Conservation (phyloP, 2,797 vertebrate genomes). For the Nannoperca australis region DNA sequence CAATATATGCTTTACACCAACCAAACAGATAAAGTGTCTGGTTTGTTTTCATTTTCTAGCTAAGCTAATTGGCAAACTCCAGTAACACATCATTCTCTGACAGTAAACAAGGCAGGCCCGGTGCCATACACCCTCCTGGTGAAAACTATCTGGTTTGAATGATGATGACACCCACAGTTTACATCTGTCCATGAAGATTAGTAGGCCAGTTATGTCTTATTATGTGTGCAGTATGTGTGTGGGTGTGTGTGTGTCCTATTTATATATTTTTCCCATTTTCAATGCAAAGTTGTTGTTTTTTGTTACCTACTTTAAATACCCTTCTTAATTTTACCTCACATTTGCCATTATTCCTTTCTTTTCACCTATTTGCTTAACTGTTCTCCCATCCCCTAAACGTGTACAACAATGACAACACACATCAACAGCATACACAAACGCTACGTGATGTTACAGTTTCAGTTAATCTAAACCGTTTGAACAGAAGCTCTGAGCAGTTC, state of each 20-base stretch:
- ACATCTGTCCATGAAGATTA: conserved; percentile 2
- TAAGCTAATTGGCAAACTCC: background rate
- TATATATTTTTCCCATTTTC: too few species aligned
- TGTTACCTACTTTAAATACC: conserved; percentile 1
- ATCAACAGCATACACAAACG: conserved; percentile 4
- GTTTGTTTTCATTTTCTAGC: background rate
- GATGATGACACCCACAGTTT: conserved; percentile 3
- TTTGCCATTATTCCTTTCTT: background rate
- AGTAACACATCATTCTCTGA: conserved; percentile 10
- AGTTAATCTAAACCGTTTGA: conserved; percentile 2
- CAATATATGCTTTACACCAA: background rate
- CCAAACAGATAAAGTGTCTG: background rate
- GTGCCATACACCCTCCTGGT: background rate
- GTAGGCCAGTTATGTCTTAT: background rate
- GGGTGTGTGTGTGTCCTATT: background rate
- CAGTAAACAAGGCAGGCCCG: conserved; percentile 9
- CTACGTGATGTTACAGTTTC: background rate
- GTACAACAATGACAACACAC: background rate
- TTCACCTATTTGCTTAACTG: background rate
- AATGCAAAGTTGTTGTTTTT: background rate
- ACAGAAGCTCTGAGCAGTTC: background rate
- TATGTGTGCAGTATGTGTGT: background rate
- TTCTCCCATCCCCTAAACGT: background rate
- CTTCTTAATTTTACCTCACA: background rate
- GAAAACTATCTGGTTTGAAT: conserved; percentile 7